Evolutionary conservation across 2,113 vertebrate genomes (phyloP), one percentile per base, ranked within the genome.

Genomic region (Noturus placidus): DNA sequence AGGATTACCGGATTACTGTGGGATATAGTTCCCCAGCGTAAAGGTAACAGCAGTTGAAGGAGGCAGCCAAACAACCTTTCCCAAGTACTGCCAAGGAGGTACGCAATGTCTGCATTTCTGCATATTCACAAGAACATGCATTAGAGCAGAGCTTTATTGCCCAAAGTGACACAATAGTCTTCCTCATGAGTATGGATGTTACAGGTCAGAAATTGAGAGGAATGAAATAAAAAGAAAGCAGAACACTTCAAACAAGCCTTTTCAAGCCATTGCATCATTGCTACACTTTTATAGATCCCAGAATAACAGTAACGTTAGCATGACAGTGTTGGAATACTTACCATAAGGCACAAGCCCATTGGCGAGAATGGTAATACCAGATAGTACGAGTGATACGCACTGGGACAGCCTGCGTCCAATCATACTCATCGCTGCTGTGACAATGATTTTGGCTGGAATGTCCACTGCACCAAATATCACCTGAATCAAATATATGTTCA

Each of bases 1-100:
- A 78, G 50, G 54, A 56, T 91, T 89, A 95, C 95, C 94, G 93
- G 69, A 95, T 91, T 38, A 96, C 90, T 9, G 95, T 96, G 30
- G 95, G 95, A 83, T 89, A 96, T 9, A 96, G 92, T 67, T 95
- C 95, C 83, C 93, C 94, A 35, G 93, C 33, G 86, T 95, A 96
- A 61, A 96, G 93, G 89, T 96, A 97, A 89, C 96, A 95, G 89
- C 96, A 97, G 92, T 85, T 96, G 93, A 97, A 98, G 63, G 97
- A 95, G 1, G 96, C 95, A 0, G 97, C 95, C 0, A 98, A 92
- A 27, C 95, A 97, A 1, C 97, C 97, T 92, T 98, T 98, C 27
- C 97, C 97, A 19, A 97, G 4, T 15, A 97, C 97, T 7, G 97
- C 97, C 92, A 99, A 70, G 1, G 87, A 90, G 0, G 97, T 97